Evolutionary conservation across 2,888 invertebrate species (phyloP).

Genomic region (Drosophila meridiana): DNA sequence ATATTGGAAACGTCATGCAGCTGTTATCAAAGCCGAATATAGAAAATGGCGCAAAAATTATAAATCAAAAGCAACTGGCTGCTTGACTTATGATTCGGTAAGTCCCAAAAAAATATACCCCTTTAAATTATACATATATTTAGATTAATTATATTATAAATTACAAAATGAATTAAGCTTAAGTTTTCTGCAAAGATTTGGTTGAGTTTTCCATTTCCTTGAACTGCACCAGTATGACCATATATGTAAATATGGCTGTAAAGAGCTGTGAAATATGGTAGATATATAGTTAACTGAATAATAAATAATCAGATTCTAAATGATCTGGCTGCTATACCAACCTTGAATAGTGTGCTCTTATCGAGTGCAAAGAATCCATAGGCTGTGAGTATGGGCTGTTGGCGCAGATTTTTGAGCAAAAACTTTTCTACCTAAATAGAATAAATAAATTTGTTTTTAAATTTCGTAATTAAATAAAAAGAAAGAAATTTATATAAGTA

Average conservation of each 20-base stretch:
- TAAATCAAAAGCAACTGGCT: constrained; percentile 90
- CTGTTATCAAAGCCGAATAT: constrained; percentile 99
- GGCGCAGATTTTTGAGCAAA: constrained; percentile 77
- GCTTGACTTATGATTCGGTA: constrained; percentile 91
- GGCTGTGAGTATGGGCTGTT: constrained; percentile 80
- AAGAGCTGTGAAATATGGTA: constrained; percentile 66
- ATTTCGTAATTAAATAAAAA: neutral
- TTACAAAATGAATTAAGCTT: neutral
- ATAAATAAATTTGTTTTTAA: no score
- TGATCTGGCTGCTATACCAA: constrained; percentile 26
- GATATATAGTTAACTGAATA: neutral
- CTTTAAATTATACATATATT: neutral
- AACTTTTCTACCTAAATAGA: constrained; percentile 83
- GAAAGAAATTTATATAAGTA: neutral
- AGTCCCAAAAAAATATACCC: constrained; percentile 66
- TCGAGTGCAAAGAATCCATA: constrained; percentile 82
- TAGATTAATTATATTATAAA: neutral
- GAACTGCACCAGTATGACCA: constrained; percentile 83
- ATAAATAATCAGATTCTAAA: neutral
- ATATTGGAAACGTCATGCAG: constrained; percentile 99
- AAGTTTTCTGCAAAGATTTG: constrained; percentile 52
- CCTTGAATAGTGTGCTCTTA: constrained; percentile 80
- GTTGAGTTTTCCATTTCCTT: constrained; percentile 82
- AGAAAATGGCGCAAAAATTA: constrained; percentile 96
- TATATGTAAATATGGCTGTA: constrained; percentile 81